phyloP scores from a whole-genome alignment of 2,113 vertebrate genomes.

The Pelusios castaneus region DNA sequence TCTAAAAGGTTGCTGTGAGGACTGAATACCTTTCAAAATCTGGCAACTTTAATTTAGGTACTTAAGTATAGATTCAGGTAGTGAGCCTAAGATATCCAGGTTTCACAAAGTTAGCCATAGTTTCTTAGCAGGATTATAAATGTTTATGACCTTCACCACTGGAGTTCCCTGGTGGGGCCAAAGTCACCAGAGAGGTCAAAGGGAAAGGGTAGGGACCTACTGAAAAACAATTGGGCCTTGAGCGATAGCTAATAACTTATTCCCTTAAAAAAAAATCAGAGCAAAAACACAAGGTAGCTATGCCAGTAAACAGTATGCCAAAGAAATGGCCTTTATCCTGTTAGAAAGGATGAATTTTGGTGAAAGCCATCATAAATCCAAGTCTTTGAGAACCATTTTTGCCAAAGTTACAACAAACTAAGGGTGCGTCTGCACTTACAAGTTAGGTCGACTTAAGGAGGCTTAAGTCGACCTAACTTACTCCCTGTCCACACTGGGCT shows the following conservation, averaged over 20 bases:
- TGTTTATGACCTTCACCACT: background rate
- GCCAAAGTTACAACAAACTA: background rate
- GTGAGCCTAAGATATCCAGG: background rate
- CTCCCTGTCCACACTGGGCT: too few relatives aligned
- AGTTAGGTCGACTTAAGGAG: too few relatives aligned
- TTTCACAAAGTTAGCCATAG: constrained; percentile 36
- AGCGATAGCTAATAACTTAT: constrained; percentile 13
- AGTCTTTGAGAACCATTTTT: background rate
- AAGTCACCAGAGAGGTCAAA: constrained; percentile 10
- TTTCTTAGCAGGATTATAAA: constrained; percentile 45
- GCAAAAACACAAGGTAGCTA: constrained; percentile 3
- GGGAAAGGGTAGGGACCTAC: background rate
- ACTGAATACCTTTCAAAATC: background rate
- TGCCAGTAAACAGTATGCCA: background rate
- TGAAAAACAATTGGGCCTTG: constrained; percentile 12
- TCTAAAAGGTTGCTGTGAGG: constrained; percentile 8
- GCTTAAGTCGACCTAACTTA: too few relatives aligned
- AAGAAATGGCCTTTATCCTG: background rate
- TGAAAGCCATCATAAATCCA: background rate
- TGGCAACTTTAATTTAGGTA: background rate
- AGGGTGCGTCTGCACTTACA: too few relatives aligned
- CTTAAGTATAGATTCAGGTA: background rate
- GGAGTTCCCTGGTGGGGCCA: constrained; percentile 25
- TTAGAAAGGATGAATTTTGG: background rate
- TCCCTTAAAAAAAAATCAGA: constrained; percentile 19